Evolutionary conservation across 2,797 vertebrate genomes (phyloP).

Genomic region (Semotilus atromaculatus): DNA sequence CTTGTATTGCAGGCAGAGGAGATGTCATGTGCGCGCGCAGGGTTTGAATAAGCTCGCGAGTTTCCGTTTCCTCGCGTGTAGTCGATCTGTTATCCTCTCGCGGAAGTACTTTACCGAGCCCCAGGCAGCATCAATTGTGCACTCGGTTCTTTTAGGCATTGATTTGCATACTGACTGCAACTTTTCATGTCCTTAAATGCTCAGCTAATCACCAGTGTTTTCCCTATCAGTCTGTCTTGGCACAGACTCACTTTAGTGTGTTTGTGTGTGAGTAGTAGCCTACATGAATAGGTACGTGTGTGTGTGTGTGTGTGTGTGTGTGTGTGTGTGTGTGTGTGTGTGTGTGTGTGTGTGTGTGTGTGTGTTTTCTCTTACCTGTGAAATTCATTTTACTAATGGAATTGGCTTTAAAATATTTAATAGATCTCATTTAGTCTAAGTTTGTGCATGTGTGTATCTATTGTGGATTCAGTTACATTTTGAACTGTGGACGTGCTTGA

Average conservation of each 20-base stretch:
- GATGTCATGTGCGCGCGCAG: no score
- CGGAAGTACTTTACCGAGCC: no score
- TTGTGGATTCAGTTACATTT: not conserved
- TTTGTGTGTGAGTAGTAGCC: conserved; percentile 7
- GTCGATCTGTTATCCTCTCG: no score
- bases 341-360: not conserved
- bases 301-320: not conserved
- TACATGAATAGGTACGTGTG: conserved; percentile 1
- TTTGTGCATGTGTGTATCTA: conserved; percentile 42
- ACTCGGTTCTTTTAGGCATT: no score
- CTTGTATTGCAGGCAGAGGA: no score
- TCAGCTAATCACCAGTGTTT: conserved; percentile 3
- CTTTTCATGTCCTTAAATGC: conserved; percentile 12
- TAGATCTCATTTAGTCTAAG: conserved; percentile 52
- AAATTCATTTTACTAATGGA: conserved; percentile 61
- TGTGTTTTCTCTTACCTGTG: no score
- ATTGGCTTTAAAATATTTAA: conserved; percentile 65
- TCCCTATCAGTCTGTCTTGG: not conserved
- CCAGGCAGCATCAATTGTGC: no score
- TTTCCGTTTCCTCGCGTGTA: no score
- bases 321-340: not conserved
- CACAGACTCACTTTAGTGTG: conserved; percentile 2
- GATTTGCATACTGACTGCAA: not conserved
- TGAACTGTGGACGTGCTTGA: not conserved
- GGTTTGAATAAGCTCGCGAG: no score